phyloP scores from a whole-genome alignment of 2,113 vertebrate species.

The Notiomystis cincta region DNA sequence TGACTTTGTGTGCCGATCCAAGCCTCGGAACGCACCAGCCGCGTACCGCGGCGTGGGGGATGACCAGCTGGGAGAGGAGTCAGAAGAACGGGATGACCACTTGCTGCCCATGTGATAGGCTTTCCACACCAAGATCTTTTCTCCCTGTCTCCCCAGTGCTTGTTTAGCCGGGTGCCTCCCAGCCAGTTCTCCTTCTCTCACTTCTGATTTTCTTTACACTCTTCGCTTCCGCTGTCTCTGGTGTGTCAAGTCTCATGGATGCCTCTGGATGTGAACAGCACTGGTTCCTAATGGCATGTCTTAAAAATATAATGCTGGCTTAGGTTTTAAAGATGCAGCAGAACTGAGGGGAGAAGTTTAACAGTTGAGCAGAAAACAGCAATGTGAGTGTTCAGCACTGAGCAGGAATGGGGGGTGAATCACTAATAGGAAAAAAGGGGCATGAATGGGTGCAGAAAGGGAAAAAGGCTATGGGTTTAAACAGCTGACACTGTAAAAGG shows the following conservation, averaged over 20 bases:
- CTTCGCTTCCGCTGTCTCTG: not conserved
- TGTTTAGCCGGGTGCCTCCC: constrained; percentile 40
- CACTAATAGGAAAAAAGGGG: not conserved
- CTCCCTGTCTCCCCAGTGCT: constrained; percentile 28
- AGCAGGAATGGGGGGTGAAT: not conserved
- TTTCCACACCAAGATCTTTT: not conserved
- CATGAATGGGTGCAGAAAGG: not conserved
- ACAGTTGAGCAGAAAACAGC: not conserved
- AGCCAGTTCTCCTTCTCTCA: constrained; percentile 18
- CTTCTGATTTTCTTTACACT: constrained; percentile 11
- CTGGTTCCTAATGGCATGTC: not conserved
- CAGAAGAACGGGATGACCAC: constrained; percentile 94
- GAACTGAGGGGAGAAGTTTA: not conserved
- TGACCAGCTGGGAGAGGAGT: constrained; percentile 86
- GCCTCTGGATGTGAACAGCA: not conserved
- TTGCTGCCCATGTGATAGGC: constrained; percentile 78
- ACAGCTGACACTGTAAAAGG: not conserved
- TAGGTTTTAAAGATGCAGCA: not conserved
- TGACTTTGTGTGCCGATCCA: constrained; percentile 92
- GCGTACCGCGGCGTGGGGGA: constrained; percentile 83
- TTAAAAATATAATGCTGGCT: not conserved
- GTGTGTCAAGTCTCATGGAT: not conserved
- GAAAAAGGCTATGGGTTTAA: not conserved
- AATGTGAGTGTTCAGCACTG: not conserved
- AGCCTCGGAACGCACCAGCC: constrained; percentile 75